Base-by-base conservation (phyloP, 64 coral and sea anemone genomes). In the Pocillopora verrucosa region DNA sequence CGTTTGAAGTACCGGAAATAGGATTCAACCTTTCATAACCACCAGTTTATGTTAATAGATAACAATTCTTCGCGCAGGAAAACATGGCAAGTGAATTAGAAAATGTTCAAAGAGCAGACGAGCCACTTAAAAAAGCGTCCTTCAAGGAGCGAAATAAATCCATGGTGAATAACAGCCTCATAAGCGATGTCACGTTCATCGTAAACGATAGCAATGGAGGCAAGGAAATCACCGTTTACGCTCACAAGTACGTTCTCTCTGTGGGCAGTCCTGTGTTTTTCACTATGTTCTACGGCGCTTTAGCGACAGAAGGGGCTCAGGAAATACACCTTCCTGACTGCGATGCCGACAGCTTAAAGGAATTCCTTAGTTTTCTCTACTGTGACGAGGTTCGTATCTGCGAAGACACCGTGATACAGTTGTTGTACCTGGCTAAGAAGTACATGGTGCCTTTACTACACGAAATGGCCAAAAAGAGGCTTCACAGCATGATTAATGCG, bases 341-440 rank as follows among this genome's bases (percentile, higher is more conserved):
- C 7, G 68, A 90, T 35, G 79, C 60, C 45, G 74, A 74, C 9
- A 56, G 78, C 4, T 90, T 90, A 13, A 69, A 82, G n/a, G 79
- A 90, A 30, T 90, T 90, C 24, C 79, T 90, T 24, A 78, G 34
- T 61, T 90, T 82, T 74, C 63, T 90, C 65, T 90, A 83, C 56
- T 83, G 65, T 16, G 79, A 90, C 68, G 79, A 90, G 56, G 69
- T 90, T 63, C 13, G 75, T 25, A 75, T 90, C 80, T 70, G 78
- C 30, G 63, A 70, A 25, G 88, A 90, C 56, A 90, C 73, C 34
- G 88, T 81, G 16, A 34, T 80, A 41, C 76, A 90, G 30, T 80
- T 90, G 58, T 56, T 90, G 37, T 81, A 90, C 36, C 77, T 90
- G 17, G 79, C 88, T 20, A 81, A 72, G 60, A 90, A 90, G 41